Evolutionary conservation across 2,113 vertebrate species (phyloP).

Genomic region (Limanda limanda): DNA sequence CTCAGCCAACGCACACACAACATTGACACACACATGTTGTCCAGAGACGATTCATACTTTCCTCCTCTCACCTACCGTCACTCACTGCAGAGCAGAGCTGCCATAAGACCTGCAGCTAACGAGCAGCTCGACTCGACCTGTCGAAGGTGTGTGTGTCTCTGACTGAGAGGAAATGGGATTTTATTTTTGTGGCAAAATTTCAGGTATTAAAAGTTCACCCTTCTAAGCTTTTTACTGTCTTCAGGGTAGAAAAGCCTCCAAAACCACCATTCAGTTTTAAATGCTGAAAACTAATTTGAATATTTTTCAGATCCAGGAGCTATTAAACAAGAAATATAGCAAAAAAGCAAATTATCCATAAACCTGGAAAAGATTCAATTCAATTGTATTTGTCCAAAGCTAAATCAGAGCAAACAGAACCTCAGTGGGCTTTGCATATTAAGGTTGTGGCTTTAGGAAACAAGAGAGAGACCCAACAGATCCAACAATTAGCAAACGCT

Average conservation of each 20-base stretch:
- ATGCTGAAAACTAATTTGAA: too few relatives aligned
- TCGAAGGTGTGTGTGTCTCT: not conserved
- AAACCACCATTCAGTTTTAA: not conserved
- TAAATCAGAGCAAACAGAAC: too few relatives aligned
- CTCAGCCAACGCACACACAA: not conserved
- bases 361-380: too few relatives aligned
- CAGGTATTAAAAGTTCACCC: not conserved
- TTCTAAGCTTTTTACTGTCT: not conserved
- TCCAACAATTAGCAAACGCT: too few relatives aligned
- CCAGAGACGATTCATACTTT: not conserved
- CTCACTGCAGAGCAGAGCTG: not conserved
- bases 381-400: too few relatives aligned
- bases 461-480: too few relatives aligned
- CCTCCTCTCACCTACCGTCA: not conserved
- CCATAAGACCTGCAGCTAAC: constrained; percentile 1
- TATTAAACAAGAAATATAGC: too few relatives aligned
- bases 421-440: too few relatives aligned
- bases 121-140: not conserved
- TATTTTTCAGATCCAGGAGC: too few relatives aligned
- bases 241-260: not conserved
- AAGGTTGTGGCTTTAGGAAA: too few relatives aligned
- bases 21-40: not conserved
- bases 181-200: not conserved
- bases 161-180: not conserved
- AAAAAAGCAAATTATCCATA: too few relatives aligned